phyloP scores from a whole-genome alignment of 2,113 vertebrate genomes.

The Hippopotamus amphibius region DNA sequence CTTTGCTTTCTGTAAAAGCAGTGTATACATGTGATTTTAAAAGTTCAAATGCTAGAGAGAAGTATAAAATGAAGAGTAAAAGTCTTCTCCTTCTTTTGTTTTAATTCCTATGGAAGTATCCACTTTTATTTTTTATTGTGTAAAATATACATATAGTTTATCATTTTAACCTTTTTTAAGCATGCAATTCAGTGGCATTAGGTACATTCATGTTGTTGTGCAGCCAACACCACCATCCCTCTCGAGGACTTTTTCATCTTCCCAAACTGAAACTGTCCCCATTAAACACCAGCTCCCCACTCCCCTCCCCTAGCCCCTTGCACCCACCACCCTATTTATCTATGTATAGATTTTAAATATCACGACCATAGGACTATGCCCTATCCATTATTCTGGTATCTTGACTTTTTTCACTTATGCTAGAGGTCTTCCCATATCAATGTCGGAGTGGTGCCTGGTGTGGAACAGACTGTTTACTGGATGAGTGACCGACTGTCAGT shows the following conservation, averaged over 20 bases:
- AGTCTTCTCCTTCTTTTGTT: neutral
- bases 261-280: neutral
- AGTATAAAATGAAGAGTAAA: neutral
- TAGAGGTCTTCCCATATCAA: neutral
- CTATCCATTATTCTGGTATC: neutral
- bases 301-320: neutral
- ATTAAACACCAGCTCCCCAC: accelerated
- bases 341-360: neutral
- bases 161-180: neutral
- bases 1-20: neutral
- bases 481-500: no score
- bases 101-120: neutral
- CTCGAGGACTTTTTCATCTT: no score
- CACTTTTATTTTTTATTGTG: neutral
- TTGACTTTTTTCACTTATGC: neutral
- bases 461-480: neutral
- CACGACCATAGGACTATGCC: neutral
- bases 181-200: neutral
- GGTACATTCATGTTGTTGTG: neutral
- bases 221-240: neutral
- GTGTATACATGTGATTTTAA: accelerated
- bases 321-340: neutral
- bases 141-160: neutral
- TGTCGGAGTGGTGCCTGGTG: neutral
- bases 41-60: neutral